A percentile compares a stretch with the other conserved stretches of the same genome.
These are phyloP conservation scores for Leptinotarsa juncta DNA, from an alignment of 2,888 invertebrate species.

Conservation along the genomic window DNA sequence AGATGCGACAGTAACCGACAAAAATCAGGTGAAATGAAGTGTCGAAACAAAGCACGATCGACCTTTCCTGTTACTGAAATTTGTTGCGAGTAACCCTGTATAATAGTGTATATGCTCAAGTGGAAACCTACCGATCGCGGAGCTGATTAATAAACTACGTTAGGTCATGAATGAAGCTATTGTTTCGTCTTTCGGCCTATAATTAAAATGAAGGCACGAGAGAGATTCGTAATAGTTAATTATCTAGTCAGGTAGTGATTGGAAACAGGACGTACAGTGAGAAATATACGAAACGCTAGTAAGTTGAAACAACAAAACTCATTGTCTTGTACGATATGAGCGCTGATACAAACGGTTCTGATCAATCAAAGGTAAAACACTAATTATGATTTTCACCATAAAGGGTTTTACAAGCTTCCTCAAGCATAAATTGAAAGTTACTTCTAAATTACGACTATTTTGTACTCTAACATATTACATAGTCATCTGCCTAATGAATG, in stretches of 20 bases:
- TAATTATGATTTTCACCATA: too few relatives aligned
- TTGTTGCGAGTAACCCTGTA: background rate
- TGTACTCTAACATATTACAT: too few relatives aligned
- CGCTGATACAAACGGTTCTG: too few relatives aligned
- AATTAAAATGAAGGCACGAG: slow-evolving; percentile 13
- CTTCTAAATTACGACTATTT: too few relatives aligned
- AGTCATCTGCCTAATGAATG: too few relatives aligned
- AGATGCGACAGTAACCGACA: too few relatives aligned
- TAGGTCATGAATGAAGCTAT: slow-evolving; percentile 28
- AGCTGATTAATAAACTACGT: background rate
- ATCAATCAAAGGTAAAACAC: too few relatives aligned
- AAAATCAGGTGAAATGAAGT: too few relatives aligned
- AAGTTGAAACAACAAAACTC: background rate
- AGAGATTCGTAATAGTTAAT: slow-evolving; percentile 28
- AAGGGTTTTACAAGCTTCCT: too few relatives aligned
- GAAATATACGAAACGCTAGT: background rate
- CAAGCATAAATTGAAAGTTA: too few relatives aligned
- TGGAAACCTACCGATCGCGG: background rate
- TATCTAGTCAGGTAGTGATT: slow-evolving; percentile 17
- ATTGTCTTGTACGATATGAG: background rate
- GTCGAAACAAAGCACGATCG: too few relatives aligned
- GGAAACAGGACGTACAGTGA: background rate
- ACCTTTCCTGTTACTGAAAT: background rate
- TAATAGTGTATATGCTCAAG: background rate
- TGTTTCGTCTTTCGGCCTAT: slow-evolving; percentile 27